These are phyloP conservation scores for Horisme vitalbata DNA, from an alignment of 2,888 invertebrate species.

Conservation along the genomic window DNA sequence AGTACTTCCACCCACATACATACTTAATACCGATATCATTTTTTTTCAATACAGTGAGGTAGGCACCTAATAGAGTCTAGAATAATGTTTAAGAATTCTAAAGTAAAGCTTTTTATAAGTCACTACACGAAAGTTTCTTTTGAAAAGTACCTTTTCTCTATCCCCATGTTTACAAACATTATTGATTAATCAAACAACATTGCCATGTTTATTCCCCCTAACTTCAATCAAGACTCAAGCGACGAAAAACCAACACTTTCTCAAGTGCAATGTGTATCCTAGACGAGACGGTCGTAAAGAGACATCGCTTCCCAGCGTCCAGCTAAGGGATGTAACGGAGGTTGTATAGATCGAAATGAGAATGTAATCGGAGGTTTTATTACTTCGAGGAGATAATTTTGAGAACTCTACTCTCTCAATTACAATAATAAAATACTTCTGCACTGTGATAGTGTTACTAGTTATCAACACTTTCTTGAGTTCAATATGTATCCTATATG, in stretches of 20 bases:
- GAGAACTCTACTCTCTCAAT: no score
- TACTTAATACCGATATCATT: no score
- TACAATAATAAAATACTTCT: no score
- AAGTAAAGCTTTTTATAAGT: no score
- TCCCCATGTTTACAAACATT: slow-evolving; percentile 9
- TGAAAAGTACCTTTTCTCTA: neutral
- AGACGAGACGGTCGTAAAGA: slow-evolving; percentile 33
- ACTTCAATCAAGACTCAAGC: slow-evolving; percentile 32
- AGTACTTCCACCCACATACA: no score
- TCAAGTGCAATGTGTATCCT: slow-evolving; percentile 30
- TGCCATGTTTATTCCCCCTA: slow-evolving; percentile 8
- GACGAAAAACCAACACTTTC: slow-evolving; percentile 29
- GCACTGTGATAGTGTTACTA: no score
- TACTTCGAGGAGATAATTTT: neutral
- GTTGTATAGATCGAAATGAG: slow-evolving; percentile 11
- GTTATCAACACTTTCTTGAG: no score
- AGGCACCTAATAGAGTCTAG: no score
- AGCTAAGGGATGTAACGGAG: slow-evolving; percentile 18
- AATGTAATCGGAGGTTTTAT: slow-evolving; percentile 8
- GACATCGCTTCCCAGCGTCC: slow-evolving; percentile 17
- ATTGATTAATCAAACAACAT: slow-evolving; percentile 16
- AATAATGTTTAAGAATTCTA: no score
- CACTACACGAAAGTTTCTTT: no score
- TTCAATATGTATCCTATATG: no score
- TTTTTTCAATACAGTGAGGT: no score